Evolutionary conservation across 2,888 invertebrate genomes (phyloP).

Genomic region (Scelioninae gen. 1): DNA sequence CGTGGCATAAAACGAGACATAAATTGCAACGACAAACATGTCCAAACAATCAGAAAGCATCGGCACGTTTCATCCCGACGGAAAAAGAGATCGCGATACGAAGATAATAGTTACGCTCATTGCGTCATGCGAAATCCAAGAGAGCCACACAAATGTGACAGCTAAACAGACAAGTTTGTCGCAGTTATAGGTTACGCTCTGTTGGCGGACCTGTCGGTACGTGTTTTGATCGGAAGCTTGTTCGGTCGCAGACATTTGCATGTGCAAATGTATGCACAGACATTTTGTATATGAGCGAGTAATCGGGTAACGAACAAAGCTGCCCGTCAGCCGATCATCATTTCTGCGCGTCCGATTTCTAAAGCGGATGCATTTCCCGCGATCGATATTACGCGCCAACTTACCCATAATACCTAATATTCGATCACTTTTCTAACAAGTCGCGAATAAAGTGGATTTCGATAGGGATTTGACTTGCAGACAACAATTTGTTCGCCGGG

Average conservation of each 20-base stretch:
- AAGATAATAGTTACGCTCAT: slow-evolving; percentile 36
- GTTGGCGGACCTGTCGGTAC: slow-evolving; percentile 17
- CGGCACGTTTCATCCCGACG: slow-evolving; percentile 22
- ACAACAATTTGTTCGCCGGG: too few relatives aligned
- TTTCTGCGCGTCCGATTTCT: slow-evolving; percentile 12
- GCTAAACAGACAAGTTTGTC: slow-evolving; percentile 46
- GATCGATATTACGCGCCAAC: slow-evolving; percentile 30
- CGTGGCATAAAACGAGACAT: slow-evolving; percentile 14
- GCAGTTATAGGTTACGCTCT: slow-evolving; percentile 33
- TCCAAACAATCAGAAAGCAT: slow-evolving; percentile 14
- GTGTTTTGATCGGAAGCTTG: not conserved
- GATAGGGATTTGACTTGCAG: slow-evolving; percentile 3
- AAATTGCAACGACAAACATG: slow-evolving; percentile 32
- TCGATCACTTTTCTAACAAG: slow-evolving; percentile 15
- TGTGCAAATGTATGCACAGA: slow-evolving; percentile 9
- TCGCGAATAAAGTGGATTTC: slow-evolving; percentile 6
- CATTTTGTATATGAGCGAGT: slow-evolving; percentile 39
- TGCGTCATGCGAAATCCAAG: slow-evolving; percentile 34
- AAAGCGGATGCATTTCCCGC: slow-evolving; percentile 11
- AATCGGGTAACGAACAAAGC: slow-evolving; percentile 44
- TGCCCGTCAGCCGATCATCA: slow-evolving; percentile 28
- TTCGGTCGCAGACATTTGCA: not conserved
- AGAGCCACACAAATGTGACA: slow-evolving; percentile 43
- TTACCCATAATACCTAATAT: slow-evolving; percentile 21
- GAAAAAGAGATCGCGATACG: slow-evolving; percentile 35